Conservation (phyloP, 2,797 vertebrate species). For the Limnodromus scolopaceus region DNA sequence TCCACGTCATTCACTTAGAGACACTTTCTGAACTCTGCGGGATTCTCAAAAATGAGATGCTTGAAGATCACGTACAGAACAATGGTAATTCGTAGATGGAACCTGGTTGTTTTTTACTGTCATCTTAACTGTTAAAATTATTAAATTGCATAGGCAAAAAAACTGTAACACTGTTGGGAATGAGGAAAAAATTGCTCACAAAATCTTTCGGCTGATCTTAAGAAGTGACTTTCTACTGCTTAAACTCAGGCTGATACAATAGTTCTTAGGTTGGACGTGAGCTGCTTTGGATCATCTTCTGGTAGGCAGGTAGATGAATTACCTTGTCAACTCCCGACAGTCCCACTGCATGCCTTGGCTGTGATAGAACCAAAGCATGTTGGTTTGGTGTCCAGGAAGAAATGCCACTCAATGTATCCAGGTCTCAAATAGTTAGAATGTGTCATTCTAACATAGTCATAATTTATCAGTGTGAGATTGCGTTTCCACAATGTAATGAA, state of each 20-base stretch:
- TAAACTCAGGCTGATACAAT: background rate
- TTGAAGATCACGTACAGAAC: conserved; percentile 97
- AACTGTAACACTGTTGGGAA: background rate
- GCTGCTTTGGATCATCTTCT: background rate
- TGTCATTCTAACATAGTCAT: background rate
- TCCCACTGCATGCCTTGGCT: background rate
- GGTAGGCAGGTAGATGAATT: background rate
- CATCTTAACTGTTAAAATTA: background rate
- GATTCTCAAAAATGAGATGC: conserved; percentile 98
- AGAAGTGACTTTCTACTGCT: background rate
- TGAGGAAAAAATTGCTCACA: background rate
- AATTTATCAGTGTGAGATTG: background rate
- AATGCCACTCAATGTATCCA: background rate
- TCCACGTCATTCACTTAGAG: conserved; percentile 97
- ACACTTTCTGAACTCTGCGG: conserved; percentile 97
- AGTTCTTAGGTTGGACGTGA: background rate
- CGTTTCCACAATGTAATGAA: background rate
- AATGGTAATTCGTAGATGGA: conserved; percentile 82
- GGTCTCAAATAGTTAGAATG: background rate
- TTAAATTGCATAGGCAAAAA: background rate
- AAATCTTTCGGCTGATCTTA: background rate
- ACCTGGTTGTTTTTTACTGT: background rate
- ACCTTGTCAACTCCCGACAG: background rate
- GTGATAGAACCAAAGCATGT: background rate
- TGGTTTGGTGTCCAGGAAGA: background rate